phyloP scores from a whole-genome alignment of 2,797 vertebrate genomes.

The Pelochelys cantorii region DNA sequence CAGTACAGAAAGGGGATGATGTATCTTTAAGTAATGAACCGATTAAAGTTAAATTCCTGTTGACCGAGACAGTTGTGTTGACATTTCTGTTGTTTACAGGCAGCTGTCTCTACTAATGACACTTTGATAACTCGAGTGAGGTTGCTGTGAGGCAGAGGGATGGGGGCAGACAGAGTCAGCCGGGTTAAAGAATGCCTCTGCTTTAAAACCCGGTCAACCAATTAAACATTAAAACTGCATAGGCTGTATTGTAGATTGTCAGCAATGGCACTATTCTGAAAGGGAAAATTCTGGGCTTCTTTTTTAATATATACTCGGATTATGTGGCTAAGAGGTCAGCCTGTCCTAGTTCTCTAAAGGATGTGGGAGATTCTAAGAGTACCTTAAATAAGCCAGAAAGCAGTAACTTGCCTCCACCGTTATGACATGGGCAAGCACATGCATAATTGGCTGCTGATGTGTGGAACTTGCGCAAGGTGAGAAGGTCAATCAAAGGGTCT shows the following conservation, averaged over 20 bases:
- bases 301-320: conserved; percentile 62
- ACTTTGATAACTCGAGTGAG: conserved; percentile 78
- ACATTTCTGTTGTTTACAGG: conserved; percentile 80
- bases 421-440: conserved; percentile 39
- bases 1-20: conserved; percentile 53
- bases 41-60: conserved; percentile 81
- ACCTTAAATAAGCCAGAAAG: conserved; percentile 47
- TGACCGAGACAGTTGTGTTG: conserved; percentile 75
- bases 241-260: conserved; percentile 30
- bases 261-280: conserved; percentile 10
- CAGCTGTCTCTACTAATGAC: conserved; percentile 80
- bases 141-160: conserved; percentile 65
- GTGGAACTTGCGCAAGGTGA: conserved; percentile 38
- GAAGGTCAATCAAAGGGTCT: conserved; percentile 67
- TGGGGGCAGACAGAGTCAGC: conserved; percentile 59
- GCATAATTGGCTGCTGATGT: conserved; percentile 25
- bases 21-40: conserved; percentile 78
- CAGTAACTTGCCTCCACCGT: conserved; percentile 17
- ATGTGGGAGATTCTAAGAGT: conserved; percentile 53
- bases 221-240: conserved; percentile 58
- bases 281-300: conserved; percentile 47
- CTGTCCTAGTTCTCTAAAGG: conserved; percentile 33
- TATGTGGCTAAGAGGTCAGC: conserved; percentile 36
- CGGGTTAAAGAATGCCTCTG: conserved; percentile 68
- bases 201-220: conserved; percentile 65